A percentile compares a stretch with the other conserved stretches of the same genome.
These are phyloP conservation scores for Pachydiplax longipennis DNA, from an alignment of 2,888 invertebrate genomes.

Conservation along the genomic window DNA sequence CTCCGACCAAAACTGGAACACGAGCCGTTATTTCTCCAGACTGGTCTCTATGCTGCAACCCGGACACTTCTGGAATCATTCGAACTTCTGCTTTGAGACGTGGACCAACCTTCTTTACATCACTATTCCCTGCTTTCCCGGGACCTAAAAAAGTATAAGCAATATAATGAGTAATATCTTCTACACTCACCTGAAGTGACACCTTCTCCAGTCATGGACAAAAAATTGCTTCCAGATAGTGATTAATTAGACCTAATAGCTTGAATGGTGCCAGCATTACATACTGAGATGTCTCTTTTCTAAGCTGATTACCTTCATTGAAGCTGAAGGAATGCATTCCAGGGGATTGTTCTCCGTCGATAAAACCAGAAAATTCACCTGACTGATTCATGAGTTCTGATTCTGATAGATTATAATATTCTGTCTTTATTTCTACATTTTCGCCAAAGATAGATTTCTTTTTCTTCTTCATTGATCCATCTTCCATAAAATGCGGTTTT, in stretches of 20 bases:
- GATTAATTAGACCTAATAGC: not conserved
- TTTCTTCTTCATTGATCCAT: not conserved
- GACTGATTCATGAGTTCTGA: not conserved
- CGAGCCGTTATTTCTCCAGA: not conserved
- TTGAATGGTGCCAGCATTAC: not conserved
- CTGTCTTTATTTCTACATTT: not conserved
- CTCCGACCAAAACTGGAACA: constrained; percentile 1
- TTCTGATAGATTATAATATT: not conserved
- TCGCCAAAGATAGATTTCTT: not conserved
- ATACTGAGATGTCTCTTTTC: not conserved
- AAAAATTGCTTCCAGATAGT: not conserved
- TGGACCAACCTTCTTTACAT: constrained; percentile 12
- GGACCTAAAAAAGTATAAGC: not conserved
- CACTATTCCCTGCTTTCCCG: not conserved
- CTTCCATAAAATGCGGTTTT: not conserved
- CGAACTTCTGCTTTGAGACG: constrained; percentile 13
- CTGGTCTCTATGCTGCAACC: not conserved
- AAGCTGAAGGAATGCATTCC: not conserved
- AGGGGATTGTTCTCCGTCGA: not conserved
- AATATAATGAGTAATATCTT: not conserved
- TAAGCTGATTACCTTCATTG: not conserved
- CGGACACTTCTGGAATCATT: not conserved
- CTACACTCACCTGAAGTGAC: not conserved
- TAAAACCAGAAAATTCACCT: not conserved
- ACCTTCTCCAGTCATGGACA: not conserved